Conservation (phyloP, 2,113 vertebrate species). For the Paramormyrops kingsleyae region DNA sequence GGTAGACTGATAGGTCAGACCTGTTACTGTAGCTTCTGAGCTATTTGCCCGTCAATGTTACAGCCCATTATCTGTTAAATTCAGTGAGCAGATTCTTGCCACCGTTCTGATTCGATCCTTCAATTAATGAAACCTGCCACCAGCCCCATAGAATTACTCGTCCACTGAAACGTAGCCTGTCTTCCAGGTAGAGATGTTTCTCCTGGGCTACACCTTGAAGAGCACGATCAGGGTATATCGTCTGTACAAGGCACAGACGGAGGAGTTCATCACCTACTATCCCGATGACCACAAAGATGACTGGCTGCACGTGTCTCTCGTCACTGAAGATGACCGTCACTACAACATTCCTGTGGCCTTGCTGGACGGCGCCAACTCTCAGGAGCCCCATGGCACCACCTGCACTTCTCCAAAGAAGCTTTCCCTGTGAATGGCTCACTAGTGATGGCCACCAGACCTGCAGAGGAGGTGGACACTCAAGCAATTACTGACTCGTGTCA, state of each 20-base stretch:
- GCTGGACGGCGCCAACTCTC: conserved; percentile 49
- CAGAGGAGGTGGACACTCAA: neutral
- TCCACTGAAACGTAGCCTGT: neutral
- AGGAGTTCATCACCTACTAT: conserved; percentile 74
- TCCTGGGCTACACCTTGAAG: conserved; percentile 71
- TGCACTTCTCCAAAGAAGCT: neutral
- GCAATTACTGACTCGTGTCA: neutral
- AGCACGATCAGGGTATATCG: conserved; percentile 72
- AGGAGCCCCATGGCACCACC: neutral
- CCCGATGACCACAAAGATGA: conserved; percentile 61
- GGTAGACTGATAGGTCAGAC: neutral
- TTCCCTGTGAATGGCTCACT: neutral
- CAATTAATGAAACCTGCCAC: neutral
- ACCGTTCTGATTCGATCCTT: neutral
- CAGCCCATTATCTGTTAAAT: neutral
- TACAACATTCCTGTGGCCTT: conserved; percentile 72
- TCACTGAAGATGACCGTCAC: conserved; percentile 81
- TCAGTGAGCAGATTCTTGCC: neutral
- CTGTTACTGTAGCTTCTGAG: neutral
- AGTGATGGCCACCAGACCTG: neutral
- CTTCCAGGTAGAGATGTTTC: conserved; percentile 78
- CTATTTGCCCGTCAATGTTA: neutral
- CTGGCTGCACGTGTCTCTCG: conserved; percentile 69
- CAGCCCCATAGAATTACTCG: neutral
- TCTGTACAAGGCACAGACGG: conserved; percentile 70